phyloP scores from a whole-genome alignment of 1,140 invertebrate species.

The Listronotus bonariensis region DNA sequence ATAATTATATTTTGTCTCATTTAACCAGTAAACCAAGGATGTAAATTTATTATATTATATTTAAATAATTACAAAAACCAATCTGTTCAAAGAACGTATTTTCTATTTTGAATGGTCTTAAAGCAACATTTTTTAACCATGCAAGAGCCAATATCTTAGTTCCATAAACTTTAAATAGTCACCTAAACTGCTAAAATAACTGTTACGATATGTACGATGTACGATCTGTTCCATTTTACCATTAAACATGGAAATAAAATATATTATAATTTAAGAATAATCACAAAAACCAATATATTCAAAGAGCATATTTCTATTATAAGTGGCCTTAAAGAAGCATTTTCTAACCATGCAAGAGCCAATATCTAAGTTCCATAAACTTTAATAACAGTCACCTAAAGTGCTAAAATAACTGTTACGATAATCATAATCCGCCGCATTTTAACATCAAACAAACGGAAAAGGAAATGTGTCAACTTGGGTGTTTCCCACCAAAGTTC shows the following conservation, averaged over 20 bases:
- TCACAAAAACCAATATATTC: no score
- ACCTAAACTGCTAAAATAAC: slow-evolving; percentile 16
- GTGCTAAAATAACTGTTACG: slow-evolving; percentile 18
- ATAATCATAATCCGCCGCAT: slow-evolving; percentile 24
- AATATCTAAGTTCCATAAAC: slow-evolving; percentile 6
- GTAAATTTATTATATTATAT: no score
- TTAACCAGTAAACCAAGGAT: slow-evolving; percentile 22
- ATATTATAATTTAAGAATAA: no score
- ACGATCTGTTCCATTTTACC: slow-evolving; percentile 19
- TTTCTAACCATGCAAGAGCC: no score
- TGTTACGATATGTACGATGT: slow-evolving; percentile 24
- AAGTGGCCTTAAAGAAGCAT: no score
- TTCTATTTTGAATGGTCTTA: no score
- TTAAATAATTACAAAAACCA: no score
- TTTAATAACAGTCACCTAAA: slow-evolving; percentile 9
- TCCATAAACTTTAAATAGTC: slow-evolving; percentile 10
- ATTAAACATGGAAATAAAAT: no score
- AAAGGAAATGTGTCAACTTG: slow-evolving; percentile 33
- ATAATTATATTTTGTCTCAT: slow-evolving; percentile 21
- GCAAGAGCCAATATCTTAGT: neutral
- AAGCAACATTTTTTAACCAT: no score
- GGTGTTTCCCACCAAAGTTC: slow-evolving; percentile 29
- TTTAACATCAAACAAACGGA: slow-evolving; percentile 30
- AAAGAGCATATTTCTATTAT: no score
- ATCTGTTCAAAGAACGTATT: no score